Evolutionary conservation across 2,888 invertebrate genomes (phyloP), one percentile per base, ranked within the genome.

Genomic region (Aphidoletes aphidimyza): DNA sequence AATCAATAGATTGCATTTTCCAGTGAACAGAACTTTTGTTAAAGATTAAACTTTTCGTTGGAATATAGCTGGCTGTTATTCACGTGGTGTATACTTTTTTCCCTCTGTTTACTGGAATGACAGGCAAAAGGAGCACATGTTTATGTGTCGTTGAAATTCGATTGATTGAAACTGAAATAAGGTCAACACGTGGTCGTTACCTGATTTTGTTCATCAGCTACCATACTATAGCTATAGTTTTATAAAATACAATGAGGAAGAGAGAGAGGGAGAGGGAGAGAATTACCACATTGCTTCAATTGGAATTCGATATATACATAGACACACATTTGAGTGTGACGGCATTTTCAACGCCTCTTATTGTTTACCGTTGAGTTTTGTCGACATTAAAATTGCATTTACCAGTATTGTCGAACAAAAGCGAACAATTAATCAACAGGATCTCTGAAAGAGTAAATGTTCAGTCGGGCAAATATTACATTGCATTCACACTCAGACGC

Each of bases 391-490:
- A 69, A 30, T 69, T 26, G 11, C 69, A 69, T 30, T 54, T 54
- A 8, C n/a, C 54, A 54, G 22, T 54, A 26, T 34, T 30, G 69
- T 30, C 34, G 30, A 69, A 69, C 69, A 69, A 69, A n/a, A 30
- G 69, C 34, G 69, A 69, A 30, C 26, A 69, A 69, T 69, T 69
- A 69, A 69, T 69, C 69, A 69, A 69, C 69, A 26, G 69, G 14
- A 14, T 69, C 30, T 69, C 69, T 30, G 30, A 69, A 69, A 30
- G n/a, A n/a, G 69, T 69, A 69, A 30, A n/a, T 69, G 69, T 30
- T 69, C 69, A 69, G 69, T 69, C 69, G 69, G 26, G 69, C 69
- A 69, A 69, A 69, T 69, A 69, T 69, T 69, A 69, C 69, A 69
- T 17, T 47, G 22, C 17, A 30, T 2, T n/a, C n/a, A n/a, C n/a